Evolutionary conservation across 2,888 invertebrate genomes (phyloP), one percentile per base, ranked within the genome.

Genomic region (Torymus auratus): DNA sequence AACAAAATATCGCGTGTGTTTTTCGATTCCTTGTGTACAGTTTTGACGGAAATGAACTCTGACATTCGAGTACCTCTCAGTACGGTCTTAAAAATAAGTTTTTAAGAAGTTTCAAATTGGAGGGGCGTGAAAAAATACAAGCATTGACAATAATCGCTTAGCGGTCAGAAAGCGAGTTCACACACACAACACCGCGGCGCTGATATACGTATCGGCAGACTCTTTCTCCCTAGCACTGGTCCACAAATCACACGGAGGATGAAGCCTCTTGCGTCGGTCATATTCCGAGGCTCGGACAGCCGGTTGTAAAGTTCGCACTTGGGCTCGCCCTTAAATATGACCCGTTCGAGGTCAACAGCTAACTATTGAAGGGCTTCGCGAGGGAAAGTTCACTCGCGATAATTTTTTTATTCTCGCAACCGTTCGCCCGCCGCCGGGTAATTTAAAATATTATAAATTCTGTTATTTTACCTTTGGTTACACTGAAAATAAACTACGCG

Each of bases 201-300:
- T 12, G 55, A 50, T 62, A 50, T 62, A 58, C 60, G 61, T 52
- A 74, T 65, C 53, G 61, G 14, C 41, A 11, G 5, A 28, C 58
- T 41, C 12, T 41, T 41, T 41, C 41, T 41, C 41, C 41, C 84
- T 84, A 81, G 74, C 50, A 77, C 83, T 85, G 84, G 84, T 83
- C 84, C 86, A 88, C 88, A 88, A 88, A 88, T 88, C 88, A 88
- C 83, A 73, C 15, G 67, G 68, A 72, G 84, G 83, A 85, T 85
- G 87, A 86, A 87, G 75, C 60, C 72, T 68, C 61, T 85, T 86
- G 86, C 86, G 86, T 85, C 87, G 86, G 87, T 87, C 88, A 84
- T 41, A 41, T 85, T 84, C 78, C 84, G 83, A 41, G 83, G 83
- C 62, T 56, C 15, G 83, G 85, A 86, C 87, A 85, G 84, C 81